A percentile compares a stretch with the other conserved stretches of the same genome.
Evolutionary conservation across 64 coral and sea anemone species (phyloP).

Genomic region (Dendrophyllia cribrosa): DNA sequence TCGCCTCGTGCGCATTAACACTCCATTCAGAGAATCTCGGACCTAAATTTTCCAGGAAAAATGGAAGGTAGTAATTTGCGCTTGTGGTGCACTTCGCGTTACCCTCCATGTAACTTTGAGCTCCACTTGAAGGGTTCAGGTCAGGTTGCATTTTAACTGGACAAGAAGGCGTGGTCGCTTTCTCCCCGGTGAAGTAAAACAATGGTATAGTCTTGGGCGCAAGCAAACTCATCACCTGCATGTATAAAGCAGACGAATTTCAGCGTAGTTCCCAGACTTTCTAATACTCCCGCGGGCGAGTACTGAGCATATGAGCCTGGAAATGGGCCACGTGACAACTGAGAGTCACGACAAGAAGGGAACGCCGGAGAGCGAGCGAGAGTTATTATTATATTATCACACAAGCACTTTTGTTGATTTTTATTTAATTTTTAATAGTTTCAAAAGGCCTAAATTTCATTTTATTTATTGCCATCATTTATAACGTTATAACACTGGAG

Average conservation of each 20-base stretch:
- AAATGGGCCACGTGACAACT: too few species aligned
- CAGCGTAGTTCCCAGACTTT: too few species aligned
- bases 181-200: constrained; percentile 81
- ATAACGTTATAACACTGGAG: too few species aligned
- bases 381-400: too few species aligned
- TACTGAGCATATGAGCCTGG: too few species aligned
- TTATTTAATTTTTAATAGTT: too few species aligned
- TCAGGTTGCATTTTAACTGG: constrained; percentile 74
- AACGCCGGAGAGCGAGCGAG: too few species aligned
- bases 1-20: constrained; percentile 87
- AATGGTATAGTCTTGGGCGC: constrained; percentile 74
- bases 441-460: too few species aligned
- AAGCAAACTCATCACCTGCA: constrained; percentile 87
- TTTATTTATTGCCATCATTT: too few species aligned
- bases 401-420: too few species aligned
- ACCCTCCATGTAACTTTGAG: constrained; percentile 60
- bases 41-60: constrained; percentile 68
- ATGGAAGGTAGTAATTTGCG: constrained; percentile 81
- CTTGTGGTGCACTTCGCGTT: constrained; percentile 19
- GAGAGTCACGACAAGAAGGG: too few species aligned
- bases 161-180: constrained; percentile 86
- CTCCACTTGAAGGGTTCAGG: constrained; percentile 78
- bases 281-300: too few species aligned
- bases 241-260: neutral
- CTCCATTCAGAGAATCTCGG: constrained; percentile 86